Evolutionary conservation across 2,797 vertebrate genomes (phyloP).

Genomic region (Sciurus carolinensis): DNA sequence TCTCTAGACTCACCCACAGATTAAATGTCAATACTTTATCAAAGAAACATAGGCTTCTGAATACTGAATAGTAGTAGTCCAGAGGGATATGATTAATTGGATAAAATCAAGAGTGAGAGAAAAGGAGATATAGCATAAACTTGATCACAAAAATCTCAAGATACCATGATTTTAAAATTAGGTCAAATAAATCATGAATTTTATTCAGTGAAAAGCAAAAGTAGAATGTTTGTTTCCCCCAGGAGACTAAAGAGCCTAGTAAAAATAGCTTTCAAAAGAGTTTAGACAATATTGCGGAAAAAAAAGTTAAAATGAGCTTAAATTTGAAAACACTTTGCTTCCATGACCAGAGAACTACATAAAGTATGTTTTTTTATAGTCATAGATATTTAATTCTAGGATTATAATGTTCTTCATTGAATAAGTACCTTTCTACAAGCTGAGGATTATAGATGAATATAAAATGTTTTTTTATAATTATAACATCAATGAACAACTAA

Average conservation of each 20-base stretch:
- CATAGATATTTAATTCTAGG: background rate
- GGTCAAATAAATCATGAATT: conserved; percentile 61
- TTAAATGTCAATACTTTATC: background rate
- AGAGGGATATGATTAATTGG: conserved; percentile 26
- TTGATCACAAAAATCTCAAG: conserved; percentile 44
- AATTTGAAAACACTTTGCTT: conserved; percentile 27
- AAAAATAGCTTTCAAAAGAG: conserved; percentile 30
- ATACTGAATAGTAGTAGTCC: conserved; percentile 19
- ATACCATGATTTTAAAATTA: conserved; percentile 64
- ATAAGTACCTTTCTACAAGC: background rate
- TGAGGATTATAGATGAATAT: background rate
- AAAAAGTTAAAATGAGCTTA: conserved; percentile 53
- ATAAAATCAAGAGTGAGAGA: conserved; percentile 49
- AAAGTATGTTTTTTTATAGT: background rate
- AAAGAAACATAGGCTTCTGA: background rate
- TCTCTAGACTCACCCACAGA: background rate
- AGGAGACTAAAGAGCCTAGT: background rate
- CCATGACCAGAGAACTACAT: background rate
- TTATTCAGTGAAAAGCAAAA: conserved; percentile 53
- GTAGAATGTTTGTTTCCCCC: background rate
- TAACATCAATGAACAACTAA: background rate
- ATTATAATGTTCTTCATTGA: background rate
- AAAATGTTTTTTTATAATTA: background rate
- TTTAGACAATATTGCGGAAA: conserved; percentile 28
- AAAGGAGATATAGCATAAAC: background rate